Percentiles rank a stretch among this genome's conserved stretches.
phyloP scores from a whole-genome alignment of 2,113 vertebrate species.

The Mus pahari region DNA sequence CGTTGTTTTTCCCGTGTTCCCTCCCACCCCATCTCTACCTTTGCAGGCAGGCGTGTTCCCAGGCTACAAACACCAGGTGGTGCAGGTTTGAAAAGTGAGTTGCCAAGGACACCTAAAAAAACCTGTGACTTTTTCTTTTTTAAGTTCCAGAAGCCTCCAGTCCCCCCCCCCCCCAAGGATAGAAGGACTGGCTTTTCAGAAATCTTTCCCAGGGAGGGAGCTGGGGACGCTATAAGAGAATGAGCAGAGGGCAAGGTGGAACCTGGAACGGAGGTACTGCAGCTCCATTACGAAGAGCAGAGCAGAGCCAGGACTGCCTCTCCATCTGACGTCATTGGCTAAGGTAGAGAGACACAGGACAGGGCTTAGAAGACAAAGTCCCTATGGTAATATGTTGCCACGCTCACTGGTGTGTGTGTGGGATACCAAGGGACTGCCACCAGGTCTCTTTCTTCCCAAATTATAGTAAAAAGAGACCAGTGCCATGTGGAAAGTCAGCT shows the following conservation, averaged over 20 bases:
- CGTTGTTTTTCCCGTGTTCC: rapidly evolving
- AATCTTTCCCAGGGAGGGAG: rapidly evolving
- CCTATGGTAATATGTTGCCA: rapidly evolving
- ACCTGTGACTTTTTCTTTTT: background rate
- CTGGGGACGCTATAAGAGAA: rapidly evolving
- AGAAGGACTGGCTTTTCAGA: background rate
- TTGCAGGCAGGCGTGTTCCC: background rate
- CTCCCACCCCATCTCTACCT: background rate
- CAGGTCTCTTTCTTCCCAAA: too few species aligned
- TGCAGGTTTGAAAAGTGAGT: background rate
- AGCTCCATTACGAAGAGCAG: rapidly evolving
- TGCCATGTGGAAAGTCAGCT: background rate
- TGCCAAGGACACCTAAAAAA: too few species aligned
- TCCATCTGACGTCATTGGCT: background rate
- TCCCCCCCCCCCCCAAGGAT: background rate
- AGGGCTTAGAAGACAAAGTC: background rate
- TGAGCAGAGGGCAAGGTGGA: rapidly evolving
- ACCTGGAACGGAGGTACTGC: rapidly evolving
- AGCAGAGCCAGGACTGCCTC: background rate
- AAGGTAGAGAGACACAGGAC: background rate
- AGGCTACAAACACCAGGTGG: background rate
- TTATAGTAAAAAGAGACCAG: background rate
- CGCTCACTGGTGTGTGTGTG: background rate
- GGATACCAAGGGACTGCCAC: background rate
- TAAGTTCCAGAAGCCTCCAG: background rate